These are phyloP conservation scores for Pocillopora grandis DNA, from an alignment of 92 coral and sea anemone species.

Conservation along the genomic window DNA sequence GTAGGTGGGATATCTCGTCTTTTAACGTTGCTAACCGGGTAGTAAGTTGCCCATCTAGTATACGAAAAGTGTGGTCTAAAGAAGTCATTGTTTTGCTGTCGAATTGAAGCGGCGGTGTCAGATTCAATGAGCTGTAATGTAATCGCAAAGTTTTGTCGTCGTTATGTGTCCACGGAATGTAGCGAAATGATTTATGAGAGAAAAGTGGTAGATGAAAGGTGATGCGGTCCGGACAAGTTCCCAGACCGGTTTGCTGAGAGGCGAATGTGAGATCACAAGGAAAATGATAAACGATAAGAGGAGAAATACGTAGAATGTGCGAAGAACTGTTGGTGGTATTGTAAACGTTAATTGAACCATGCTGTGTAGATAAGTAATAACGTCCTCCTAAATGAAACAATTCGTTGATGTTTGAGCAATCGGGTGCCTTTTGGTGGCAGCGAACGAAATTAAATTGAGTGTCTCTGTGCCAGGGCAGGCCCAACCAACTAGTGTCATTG, in stretches of 20 bases:
- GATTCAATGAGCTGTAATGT: constrained; percentile 23
- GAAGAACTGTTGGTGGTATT: not conserved
- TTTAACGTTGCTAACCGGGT: not conserved
- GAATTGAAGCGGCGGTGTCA: constrained; percentile 11
- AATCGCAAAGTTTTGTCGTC: not conserved
- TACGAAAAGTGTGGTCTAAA: not conserved
- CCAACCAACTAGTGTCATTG: constrained; percentile 50
- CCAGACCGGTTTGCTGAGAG: constrained; percentile 29
- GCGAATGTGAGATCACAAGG: constrained; percentile 49
- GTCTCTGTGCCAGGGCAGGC: constrained; percentile 43
- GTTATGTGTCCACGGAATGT: constrained; percentile 42
- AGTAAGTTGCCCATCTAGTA: not conserved
- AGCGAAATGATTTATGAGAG: constrained; percentile 12
- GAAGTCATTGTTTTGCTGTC: constrained; percentile 1
- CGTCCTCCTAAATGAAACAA: constrained; percentile 50
- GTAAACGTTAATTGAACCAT: not conserved
- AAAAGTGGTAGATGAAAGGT: constrained; percentile 37
- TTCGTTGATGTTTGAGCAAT: constrained; percentile 39
- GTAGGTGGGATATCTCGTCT: not conserved
- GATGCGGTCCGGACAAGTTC: constrained; percentile 40
- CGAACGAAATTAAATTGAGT: constrained; percentile 33
- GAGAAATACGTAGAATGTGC: constrained; percentile 23
- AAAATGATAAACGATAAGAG: constrained; percentile 45
- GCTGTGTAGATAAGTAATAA: constrained; percentile 39
- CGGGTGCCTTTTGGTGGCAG: constrained; percentile 14